A percentile compares a stretch with the other conserved stretches of the same genome.
Conservation (phyloP, 2,113 vertebrate genomes). For the Setophaga kirtlandii region DNA sequence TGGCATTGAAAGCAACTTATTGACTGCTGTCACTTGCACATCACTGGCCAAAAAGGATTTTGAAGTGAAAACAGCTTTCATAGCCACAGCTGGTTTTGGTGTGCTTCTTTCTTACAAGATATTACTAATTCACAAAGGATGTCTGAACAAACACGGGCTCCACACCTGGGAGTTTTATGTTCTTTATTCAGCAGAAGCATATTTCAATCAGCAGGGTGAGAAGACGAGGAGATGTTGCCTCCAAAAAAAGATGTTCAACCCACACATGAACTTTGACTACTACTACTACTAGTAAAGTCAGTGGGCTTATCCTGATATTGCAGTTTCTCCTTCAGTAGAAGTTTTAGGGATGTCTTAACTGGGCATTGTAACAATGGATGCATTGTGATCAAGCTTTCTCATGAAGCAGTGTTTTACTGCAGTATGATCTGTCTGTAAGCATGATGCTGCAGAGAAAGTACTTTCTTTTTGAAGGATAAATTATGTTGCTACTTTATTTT, state of each 20-base stretch:
- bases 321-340: neutral
- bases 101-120: neutral
- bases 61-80: neutral
- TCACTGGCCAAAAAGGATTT: neutral
- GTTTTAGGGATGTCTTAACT: neutral
- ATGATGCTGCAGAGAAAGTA: neutral
- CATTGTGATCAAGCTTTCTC: neutral
- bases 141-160: neutral
- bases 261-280: neutral
- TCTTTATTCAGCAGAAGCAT: neutral
- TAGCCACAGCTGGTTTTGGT: neutral
- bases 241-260: neutral
- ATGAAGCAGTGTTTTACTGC: neutral
- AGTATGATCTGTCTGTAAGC: neutral
- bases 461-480: neutral
- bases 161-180: neutral
- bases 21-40: neutral
- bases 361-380: neutral
- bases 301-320: neutral
- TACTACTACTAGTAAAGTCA: neutral
- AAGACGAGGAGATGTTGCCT: neutral
- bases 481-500: neutral
- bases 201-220: neutral
- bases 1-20: neutral
- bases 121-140: neutral